Evolutionary conservation across 2,797 vertebrate genomes (phyloP).

Genomic region (Dendrocincla fuliginosa): DNA sequence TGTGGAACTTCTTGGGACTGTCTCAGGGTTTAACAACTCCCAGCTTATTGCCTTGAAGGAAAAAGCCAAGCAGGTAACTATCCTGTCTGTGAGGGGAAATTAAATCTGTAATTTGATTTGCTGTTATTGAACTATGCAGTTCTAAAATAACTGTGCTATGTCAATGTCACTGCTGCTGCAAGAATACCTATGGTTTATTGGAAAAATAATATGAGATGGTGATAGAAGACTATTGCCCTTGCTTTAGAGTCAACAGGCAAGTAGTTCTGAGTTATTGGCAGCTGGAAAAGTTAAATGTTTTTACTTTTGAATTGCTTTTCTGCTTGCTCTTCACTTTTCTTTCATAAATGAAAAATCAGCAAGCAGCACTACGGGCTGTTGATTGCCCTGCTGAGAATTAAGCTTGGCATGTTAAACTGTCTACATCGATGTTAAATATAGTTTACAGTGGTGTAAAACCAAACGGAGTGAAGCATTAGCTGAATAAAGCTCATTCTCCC

Average conservation of each 20-base stretch:
- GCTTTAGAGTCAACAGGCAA: background rate
- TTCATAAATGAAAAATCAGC: background rate
- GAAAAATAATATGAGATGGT: conserved; percentile 9
- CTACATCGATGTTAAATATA: background rate
- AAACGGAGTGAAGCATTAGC: background rate
- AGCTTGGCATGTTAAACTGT: background rate
- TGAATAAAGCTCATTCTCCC: background rate
- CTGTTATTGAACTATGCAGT: conserved; percentile 14
- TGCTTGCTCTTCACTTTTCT: background rate
- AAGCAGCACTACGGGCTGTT: background rate
- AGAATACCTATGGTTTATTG: conserved; percentile 2
- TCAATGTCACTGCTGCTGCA: background rate
- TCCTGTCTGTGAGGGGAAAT: background rate
- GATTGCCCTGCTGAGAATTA: background rate
- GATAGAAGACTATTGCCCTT: background rate
- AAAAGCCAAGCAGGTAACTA: conserved; percentile 77
- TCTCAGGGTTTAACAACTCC: conserved; percentile 63
- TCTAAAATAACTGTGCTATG: conserved; percentile 42
- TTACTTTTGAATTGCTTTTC: conserved; percentile 7
- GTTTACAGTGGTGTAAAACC: background rate
- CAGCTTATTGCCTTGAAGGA: conserved; percentile 79
- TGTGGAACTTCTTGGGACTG: conserved; percentile 75
- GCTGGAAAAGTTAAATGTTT: background rate
- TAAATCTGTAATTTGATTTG: conserved; percentile 36
- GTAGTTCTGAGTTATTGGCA: background rate